Evolutionary conservation across 2,113 vertebrate genomes (phyloP).

Genomic region (Marcusenius ussheri): DNA sequence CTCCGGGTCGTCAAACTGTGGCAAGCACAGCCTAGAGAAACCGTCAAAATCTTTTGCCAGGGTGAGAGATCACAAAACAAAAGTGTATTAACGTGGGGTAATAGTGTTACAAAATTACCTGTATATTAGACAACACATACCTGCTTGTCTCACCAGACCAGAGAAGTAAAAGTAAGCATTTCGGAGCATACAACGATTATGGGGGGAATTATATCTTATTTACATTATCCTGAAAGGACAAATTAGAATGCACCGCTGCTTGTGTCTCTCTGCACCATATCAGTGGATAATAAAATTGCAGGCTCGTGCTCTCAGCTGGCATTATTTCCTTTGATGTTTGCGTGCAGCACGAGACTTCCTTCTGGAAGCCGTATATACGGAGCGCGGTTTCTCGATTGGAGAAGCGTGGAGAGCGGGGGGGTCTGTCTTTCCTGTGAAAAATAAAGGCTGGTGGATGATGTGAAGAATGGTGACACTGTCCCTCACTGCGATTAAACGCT

Average conservation of each 20-base stretch:
- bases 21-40: background rate
- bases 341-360: slow-evolving; percentile 65
- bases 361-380: slow-evolving; percentile 60
- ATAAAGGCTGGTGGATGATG: slow-evolving; percentile 60
- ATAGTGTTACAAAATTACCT: background rate
- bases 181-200: background rate
- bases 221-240: background rate
- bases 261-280: slow-evolving; percentile 60
- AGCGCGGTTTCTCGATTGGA: slow-evolving; percentile 60
- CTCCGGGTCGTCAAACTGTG: background rate
- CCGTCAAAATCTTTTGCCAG: background rate
- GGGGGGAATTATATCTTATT: slow-evolving; percentile 3
- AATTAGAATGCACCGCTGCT: slow-evolving; percentile 60
- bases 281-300: slow-evolving; percentile 66
- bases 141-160: background rate
- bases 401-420: too few relatives aligned
- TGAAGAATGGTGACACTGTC: slow-evolving; percentile 80
- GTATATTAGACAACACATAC: background rate
- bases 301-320: slow-evolving; percentile 80
- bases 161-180: background rate
- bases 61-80: background rate
- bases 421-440: background rate
- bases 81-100: background rate
- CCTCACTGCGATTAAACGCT: slow-evolving; percentile 66
- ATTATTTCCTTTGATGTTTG: slow-evolving; percentile 77